phyloP scores from a whole-genome alignment of 2,888 invertebrate species.

The Scaeva pyrastri region DNA sequence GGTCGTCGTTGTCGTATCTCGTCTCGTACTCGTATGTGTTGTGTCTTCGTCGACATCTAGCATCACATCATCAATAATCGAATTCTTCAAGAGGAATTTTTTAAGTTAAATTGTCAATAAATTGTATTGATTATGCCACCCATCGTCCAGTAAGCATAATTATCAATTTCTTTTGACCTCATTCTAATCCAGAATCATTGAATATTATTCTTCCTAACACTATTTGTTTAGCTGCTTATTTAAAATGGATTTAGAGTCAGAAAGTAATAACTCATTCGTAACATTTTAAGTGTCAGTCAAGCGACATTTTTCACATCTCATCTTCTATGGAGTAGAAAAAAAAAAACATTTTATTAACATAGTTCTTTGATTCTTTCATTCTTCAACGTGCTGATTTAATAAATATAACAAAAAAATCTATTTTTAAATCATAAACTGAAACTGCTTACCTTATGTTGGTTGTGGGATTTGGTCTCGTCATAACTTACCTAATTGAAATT shows the following conservation, averaged over 20 bases:
- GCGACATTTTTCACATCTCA: constrained; percentile 47
- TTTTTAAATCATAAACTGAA: constrained; percentile 55
- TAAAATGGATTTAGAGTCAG: constrained; percentile 18
- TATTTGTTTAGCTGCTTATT: constrained; percentile 27
- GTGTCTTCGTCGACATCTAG: constrained; percentile 48
- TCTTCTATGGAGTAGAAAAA: constrained; percentile 55
- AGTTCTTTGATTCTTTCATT: constrained; percentile 43
- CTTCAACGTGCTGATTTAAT: constrained; percentile 38
- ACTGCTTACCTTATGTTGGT: constrained; percentile 33
- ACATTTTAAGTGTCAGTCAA: not conserved
- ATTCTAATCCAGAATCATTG: constrained; percentile 63
- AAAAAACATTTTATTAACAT: constrained; percentile 34
- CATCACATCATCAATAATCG: constrained; percentile 33
- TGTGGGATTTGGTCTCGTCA: constrained; percentile 51
- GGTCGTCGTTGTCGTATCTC: constrained; percentile 5
- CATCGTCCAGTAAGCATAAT: constrained; percentile 69
- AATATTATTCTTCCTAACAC: constrained; percentile 34
- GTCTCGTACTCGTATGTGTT: constrained; percentile 3
- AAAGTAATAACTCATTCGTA: constrained; percentile 42
- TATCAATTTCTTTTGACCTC: constrained; percentile 40
- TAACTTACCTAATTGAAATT: constrained; percentile 29
- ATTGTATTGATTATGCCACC: constrained; percentile 62
- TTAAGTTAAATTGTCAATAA: constrained; percentile 9
- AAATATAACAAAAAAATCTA: constrained; percentile 65
- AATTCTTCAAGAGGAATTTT: constrained; percentile 56